Evolutionary conservation across 2,797 vertebrate genomes (phyloP).

Genomic region (Chiroxiphia lanceolata): DNA sequence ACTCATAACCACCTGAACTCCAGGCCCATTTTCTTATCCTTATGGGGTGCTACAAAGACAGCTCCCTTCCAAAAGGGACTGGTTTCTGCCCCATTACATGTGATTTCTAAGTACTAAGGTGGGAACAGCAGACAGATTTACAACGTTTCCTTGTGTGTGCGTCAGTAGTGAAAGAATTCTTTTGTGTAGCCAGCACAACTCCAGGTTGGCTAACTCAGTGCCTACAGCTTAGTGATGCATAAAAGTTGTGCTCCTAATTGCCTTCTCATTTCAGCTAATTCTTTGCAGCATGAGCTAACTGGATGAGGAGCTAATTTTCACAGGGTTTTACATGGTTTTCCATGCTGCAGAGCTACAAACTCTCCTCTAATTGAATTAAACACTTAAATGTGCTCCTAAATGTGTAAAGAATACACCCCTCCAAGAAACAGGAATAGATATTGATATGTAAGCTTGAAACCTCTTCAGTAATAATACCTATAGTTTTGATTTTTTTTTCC

Average conservation of each 20-base stretch:
- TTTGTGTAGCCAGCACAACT: background rate
- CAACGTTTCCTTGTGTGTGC: background rate
- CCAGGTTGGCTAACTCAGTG: background rate
- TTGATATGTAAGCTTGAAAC: background rate
- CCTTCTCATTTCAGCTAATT: conserved; percentile 10
- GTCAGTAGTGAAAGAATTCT: background rate
- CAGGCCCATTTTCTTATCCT: background rate
- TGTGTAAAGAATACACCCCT: background rate
- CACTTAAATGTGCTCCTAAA: background rate
- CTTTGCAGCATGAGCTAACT: background rate
- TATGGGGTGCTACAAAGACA: background rate
- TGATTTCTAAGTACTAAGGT: background rate
- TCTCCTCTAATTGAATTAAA: conserved; percentile 25
- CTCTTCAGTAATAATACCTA: background rate
- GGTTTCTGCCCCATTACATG: background rate
- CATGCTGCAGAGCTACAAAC: background rate
- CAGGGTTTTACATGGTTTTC: background rate
- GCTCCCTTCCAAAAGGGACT: background rate
- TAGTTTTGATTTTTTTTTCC: background rate
- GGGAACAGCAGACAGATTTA: background rate
- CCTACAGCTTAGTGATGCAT: conserved; percentile 26
- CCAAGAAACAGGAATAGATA: background rate
- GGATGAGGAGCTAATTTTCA: background rate
- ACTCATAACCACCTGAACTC: background rate
- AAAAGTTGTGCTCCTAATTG: conserved; percentile 34